Evolutionary conservation across 2,797 vertebrate species (phyloP).

Genomic region (Halcyon leucocephala): DNA sequence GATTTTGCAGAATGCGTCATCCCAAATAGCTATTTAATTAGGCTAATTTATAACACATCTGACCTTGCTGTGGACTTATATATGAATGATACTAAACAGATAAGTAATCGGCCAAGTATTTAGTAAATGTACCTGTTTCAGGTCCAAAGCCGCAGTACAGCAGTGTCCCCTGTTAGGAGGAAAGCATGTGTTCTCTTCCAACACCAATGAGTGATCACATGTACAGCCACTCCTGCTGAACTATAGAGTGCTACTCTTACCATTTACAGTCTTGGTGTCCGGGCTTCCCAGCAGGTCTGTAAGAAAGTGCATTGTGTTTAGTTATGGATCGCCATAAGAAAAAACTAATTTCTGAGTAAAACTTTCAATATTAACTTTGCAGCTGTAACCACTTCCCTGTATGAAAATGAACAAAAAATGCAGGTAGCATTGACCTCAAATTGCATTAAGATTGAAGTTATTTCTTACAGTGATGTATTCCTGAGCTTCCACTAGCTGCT

Average conservation of each 20-base stretch:
- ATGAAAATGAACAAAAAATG: not conserved
- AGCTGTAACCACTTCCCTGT: not conserved
- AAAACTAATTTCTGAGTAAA: not conserved
- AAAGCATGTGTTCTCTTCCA: not conserved
- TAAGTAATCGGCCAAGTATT: not conserved
- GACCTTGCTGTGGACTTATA: not conserved
- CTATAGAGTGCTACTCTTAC: not conserved
- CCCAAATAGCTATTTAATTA: not conserved
- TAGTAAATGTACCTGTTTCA: not conserved
- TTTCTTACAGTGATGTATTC: not conserved
- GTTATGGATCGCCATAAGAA: not conserved
- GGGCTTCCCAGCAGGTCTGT: not conserved
- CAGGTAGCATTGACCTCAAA: not conserved
- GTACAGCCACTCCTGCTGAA: not conserved
- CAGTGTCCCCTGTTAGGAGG: not conserved
- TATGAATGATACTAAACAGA: not conserved
- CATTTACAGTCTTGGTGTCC: not conserved
- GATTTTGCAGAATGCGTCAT: not conserved
- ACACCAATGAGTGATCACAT: fast-evolving
- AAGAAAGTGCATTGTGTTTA: not conserved
- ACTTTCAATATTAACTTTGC: not conserved
- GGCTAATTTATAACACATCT: not conserved
- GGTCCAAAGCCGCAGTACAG: not conserved
- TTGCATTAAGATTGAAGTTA: not conserved
- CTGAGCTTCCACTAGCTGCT: not conserved